Conservation (phyloP, 2,888 invertebrate species). For the Chymomyza caudatula region DNA sequence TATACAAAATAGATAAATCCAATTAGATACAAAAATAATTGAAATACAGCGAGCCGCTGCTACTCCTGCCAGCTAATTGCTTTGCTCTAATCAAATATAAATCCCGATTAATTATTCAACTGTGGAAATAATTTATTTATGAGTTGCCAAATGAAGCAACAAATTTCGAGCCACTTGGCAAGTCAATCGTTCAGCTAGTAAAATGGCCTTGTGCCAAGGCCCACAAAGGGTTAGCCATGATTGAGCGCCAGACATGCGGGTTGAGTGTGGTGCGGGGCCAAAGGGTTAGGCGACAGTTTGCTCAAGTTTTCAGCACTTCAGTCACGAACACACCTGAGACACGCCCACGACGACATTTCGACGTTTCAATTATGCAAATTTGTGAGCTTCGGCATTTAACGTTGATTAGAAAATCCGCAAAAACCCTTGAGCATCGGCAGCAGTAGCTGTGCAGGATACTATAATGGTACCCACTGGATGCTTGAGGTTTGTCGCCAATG, state of each 20-base stretch:
- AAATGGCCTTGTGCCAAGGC: neutral
- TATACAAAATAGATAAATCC: neutral
- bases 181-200: conserved; percentile 51
- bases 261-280: neutral
- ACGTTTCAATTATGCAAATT: conserved; percentile 72
- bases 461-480: neutral
- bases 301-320: conserved; percentile 37
- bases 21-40: neutral
- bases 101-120: conserved; percentile 53
- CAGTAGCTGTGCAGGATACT: neutral
- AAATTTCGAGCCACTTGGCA: conserved; percentile 64
- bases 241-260: neutral
- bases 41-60: neutral
- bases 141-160: conserved; percentile 66
- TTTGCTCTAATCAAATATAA: conserved; percentile 65
- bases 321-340: conserved; percentile 33
- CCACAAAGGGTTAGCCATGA: neutral
- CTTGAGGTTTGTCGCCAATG: neutral
- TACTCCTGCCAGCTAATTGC: conserved; percentile 48
- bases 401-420: conserved; percentile 68
- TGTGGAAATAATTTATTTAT: conserved; percentile 63
- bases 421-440: conserved; percentile 42
- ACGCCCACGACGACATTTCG: conserved; percentile 22
- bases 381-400: conserved; percentile 28
- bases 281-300: conserved; percentile 1